phyloP scores from a whole-genome alignment of 2,888 invertebrate species.

The Smittia aterrima region DNA sequence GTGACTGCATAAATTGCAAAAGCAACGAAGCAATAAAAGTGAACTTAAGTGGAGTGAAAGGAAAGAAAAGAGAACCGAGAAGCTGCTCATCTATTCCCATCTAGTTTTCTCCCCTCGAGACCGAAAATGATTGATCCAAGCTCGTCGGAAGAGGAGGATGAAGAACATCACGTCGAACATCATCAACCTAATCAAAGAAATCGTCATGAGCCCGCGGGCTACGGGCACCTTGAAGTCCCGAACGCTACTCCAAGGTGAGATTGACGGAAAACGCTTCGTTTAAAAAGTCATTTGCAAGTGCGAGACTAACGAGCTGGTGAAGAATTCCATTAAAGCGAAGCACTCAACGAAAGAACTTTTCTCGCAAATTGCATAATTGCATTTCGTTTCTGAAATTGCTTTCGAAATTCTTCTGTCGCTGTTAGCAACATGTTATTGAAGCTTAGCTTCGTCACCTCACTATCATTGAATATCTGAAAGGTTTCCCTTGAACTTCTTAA shows the following conservation, averaged over 20 bases:
- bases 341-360: conserved; percentile 46
- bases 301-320: conserved; percentile 46
- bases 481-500: too few species aligned
- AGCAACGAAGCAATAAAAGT: too few species aligned
- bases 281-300: not conserved
- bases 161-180: conserved; percentile 70
- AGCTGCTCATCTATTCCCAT: too few species aligned
- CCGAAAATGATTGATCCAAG: conserved; percentile 86
- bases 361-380: conserved; percentile 33
- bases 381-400: not conserved
- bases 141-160: conserved; percentile 93
- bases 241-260: conserved; percentile 55
- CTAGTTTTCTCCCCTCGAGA: too few species aligned
- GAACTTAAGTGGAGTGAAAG: too few species aligned
- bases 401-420: not conserved
- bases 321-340: conserved; percentile 46
- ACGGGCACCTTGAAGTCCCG: conserved; percentile 55
- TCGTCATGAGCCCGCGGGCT: conserved; percentile 45
- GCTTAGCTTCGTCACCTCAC: too few species aligned
- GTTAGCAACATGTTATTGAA: too few species aligned
- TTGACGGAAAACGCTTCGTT: conserved; percentile 3
- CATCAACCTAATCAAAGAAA: conserved; percentile 43
- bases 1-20: too few species aligned
- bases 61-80: too few species aligned
- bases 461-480: too few species aligned